These are phyloP conservation scores for Muscidifurax raptorellus DNA, from an alignment of 1,140 invertebrate species.

Conservation along the genomic window DNA sequence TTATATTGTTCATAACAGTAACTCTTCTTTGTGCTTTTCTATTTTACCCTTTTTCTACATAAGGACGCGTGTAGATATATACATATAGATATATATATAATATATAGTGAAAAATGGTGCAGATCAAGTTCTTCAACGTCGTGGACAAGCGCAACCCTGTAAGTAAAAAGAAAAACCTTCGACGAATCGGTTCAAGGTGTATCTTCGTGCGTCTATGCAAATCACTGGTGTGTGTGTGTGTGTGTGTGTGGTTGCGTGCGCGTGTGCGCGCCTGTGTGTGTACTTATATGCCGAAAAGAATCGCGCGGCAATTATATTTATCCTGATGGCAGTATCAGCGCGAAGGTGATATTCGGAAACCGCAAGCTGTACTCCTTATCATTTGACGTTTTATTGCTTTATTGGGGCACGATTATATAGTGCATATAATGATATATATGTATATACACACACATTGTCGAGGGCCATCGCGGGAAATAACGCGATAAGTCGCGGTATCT, in stretches of 20 bases:
- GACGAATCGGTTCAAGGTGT: not conserved
- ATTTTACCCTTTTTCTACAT: slow-evolving; percentile 45
- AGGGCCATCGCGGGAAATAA: not conserved
- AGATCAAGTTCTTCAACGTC: slow-evolving; percentile 66
- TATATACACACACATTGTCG: not conserved
- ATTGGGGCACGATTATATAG: not conserved
- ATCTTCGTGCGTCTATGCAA: not conserved
- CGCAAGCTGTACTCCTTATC: not conserved
- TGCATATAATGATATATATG: not conserved
- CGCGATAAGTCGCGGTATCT: not conserved
- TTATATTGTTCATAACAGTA: no score
- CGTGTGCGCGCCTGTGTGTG: no score
- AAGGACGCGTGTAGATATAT: not conserved
- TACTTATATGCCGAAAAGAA: no score
- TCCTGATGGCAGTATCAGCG: not conserved
- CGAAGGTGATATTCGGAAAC: not conserved
- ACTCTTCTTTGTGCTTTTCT: no score
- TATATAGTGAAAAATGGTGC: slow-evolving; percentile 61
- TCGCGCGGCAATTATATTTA: not conserved
- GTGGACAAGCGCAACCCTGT: slow-evolving; percentile 65
- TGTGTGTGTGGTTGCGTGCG: not conserved
- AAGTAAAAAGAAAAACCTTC: slow-evolving; percentile 53
- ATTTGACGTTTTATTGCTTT: not conserved
- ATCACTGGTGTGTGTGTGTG: not conserved
- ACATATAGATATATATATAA: no score